Base-by-base conservation (phyloP, 1,140 invertebrate species). In the Magallana gigas region DNA sequence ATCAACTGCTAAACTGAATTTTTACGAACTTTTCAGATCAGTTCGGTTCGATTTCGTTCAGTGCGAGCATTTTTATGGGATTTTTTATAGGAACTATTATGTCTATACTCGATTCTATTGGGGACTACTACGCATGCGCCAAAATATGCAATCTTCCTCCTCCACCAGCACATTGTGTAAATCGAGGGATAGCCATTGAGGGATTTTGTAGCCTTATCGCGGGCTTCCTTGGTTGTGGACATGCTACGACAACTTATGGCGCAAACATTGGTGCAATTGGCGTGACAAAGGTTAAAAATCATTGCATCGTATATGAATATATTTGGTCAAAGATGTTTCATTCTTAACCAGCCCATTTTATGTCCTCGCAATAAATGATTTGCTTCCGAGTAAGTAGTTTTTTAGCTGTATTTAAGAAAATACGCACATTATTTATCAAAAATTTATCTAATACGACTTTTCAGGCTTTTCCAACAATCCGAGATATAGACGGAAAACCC, bases 231-330 rank as follows among this genome's bases (percentile, higher is more conserved):
- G 97, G 97, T 8, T 97, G 93, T 96, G 91, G 97, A 14, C 98
- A 97, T 91, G 97, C 97, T 7, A 97, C 97, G 8, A 98, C 97
- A 88, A 98, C 97, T 0, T 98, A 97, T 91, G 92, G 93, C 57
- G 97, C 98, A 94, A 98, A 98, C 93, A 97, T 98, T 81, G 97
- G 97, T 2, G 97, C 97, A 11, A 98, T 98, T 88, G 97, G 97
- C 81, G 94, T 96, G 3, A 96, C 95, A 1, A 95, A 95, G 91
- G 95, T 95, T 48, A 91, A 88, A 59, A 16, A 12, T 5, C 36
- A 48, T 48, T 48, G 5, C 36, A 48, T 48, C 36, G 36, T 48
- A 48, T 48, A 48, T 48, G 1, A 23, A 23, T 23, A 5, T 36
- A 48, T 48, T 48, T 48, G 36, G 36, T 48, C 36, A 48, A 48